A percentile compares a stretch with the other conserved stretches of the same genome.
Conservation (phyloP, 1,140 invertebrate genomes). For the Telenomus remus region DNA sequence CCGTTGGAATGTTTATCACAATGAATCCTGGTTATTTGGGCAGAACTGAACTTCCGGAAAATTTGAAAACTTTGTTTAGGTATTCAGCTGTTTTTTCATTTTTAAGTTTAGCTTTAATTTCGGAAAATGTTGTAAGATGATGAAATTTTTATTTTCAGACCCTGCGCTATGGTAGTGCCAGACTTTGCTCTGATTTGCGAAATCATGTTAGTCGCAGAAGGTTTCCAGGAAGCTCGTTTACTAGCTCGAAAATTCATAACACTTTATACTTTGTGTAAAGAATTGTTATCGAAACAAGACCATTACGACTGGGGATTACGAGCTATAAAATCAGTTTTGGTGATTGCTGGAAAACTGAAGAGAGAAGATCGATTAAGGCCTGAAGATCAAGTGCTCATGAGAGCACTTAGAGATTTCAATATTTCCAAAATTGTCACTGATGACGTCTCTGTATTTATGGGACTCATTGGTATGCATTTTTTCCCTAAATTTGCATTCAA, state of each 20-base stretch:
- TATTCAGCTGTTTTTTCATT: conserved; percentile 56
- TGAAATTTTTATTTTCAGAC: no score
- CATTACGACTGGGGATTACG: conserved; percentile 96
- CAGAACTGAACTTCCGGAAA: conserved; percentile 89
- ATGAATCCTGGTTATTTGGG: conserved; percentile 96
- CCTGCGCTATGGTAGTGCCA: conserved; percentile 96
- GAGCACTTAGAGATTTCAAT: conserved; percentile 94
- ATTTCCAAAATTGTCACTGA: conserved; percentile 94
- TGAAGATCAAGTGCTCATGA: conserved; percentile 87
- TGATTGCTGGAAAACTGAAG: conserved; percentile 90
- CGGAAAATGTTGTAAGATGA: no score
- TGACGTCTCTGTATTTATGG: conserved; percentile 93
- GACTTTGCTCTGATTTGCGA: conserved; percentile 95
- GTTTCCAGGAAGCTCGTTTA: conserved; percentile 90
- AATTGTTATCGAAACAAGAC: conserved; percentile 93
- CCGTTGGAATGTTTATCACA: conserved; percentile 94
- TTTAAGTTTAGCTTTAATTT: no score
- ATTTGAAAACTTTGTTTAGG: conserved; percentile 83
- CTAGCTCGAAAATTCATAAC: conserved; percentile 95
- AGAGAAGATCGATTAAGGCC: conserved; percentile 81
- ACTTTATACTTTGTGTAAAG: conserved; percentile 89
- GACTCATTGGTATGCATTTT: conserved; percentile 82
- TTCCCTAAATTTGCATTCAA: conserved; percentile 4
- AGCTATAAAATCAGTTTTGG: conserved; percentile 94
- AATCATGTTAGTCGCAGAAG: conserved; percentile 95